Evolutionary conservation across 64 coral and sea anemone species (phyloP), one percentile per base, ranked within the genome.

Genomic region (Cladopsammia gracilis): DNA sequence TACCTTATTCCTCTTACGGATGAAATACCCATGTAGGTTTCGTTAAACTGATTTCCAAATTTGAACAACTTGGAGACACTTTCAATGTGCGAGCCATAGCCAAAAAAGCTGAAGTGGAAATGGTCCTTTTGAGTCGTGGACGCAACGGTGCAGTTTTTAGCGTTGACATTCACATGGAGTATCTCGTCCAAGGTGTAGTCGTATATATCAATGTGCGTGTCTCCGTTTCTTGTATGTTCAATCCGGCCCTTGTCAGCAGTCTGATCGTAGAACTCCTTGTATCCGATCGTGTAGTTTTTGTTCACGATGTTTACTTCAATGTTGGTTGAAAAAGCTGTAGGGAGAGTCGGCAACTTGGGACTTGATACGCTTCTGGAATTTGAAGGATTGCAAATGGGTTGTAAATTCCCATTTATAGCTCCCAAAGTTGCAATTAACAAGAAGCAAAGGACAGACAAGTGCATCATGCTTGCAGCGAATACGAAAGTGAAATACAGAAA

Each of bases 1-100:
- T 66, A 97, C 95, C 71, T 76, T 90, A 97, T 97, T 45, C 95
- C 95, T 10, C 95, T 79, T 0, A 97, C 62, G 34, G 66, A 44
- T 22, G 79, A 42, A 50, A 87, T 53, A 71, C 92, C 95, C 12
- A 91, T 67, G 45, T 78, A 97, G 6, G 88, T 91, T n/a, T 97
- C 95, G 49, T 97, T 97, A 20, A 60, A 97, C 20, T 73, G 51
- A 5, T 75, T 83, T 65, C 91, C 95, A 87, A 97, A 97, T 6
- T 47, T 64, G 75, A 97, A 97, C 16, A 97, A 76, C 45, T 97
- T 71, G 0, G 95, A 58, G 43, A 94, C 90, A 54, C 92, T 78
- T 73, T 94, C 87, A 45, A 97, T 97, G 10, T 88, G 85, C 26
- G 62, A 20, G 52, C 87, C 64, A 57, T 51, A 79, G 62, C 92